Base-by-base conservation (phyloP, 2,113 vertebrate genomes). In the Eidolon helvum region DNA sequence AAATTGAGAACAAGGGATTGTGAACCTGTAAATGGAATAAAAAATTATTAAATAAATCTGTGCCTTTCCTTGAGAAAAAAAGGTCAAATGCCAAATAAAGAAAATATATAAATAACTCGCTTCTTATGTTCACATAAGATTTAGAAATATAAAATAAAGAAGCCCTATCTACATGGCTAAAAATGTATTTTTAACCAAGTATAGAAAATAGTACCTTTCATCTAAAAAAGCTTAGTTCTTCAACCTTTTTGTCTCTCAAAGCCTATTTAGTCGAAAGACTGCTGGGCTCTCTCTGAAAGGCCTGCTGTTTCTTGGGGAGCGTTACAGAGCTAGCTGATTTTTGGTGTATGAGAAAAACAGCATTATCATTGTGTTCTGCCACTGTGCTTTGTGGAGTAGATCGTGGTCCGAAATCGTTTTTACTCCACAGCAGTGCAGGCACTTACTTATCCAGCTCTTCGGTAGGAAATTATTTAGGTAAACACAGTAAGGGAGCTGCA, bases 141-240 rank as follows among this genome's bases (percentile, higher is more conserved):
- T 45, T 83, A 48, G 35, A 82, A 66, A 48, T 94, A 45, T 57
- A 33, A 92, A 74, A 61, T 61, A 90, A 94, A 93, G 69, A 80
- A 89, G 14, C 15, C 4, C 16, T 82, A 2, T 35, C 35, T 38
- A 48, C 1, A 5, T 90, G 38, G 22, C 57, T 78, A 74, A 48
- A 68, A 40, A 18, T 59, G 55, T 15, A 22, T 88, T 45, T 55
- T 33, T 26, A 12, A 79, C 26, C 9, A 30, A 18, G 82, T 94
- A 15, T 66, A 69, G 55, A 55, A 83, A 79, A 14, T 68, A 80
- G 19, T 9, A 21, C n/a, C 10, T 69, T 12, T 11, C 26, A 30
- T 65, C 45, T 69, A 22, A 19, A 79, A 90, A 21, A 30, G 28
- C 11, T 21, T n/a, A 57, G 66, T 10, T 50, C 35, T 78, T 53